Percentiles rank a stretch among this genome's conserved stretches.
Evolutionary conservation across 2,888 invertebrate genomes (phyloP).

Genomic region (Prosapia bicincta): DNA sequence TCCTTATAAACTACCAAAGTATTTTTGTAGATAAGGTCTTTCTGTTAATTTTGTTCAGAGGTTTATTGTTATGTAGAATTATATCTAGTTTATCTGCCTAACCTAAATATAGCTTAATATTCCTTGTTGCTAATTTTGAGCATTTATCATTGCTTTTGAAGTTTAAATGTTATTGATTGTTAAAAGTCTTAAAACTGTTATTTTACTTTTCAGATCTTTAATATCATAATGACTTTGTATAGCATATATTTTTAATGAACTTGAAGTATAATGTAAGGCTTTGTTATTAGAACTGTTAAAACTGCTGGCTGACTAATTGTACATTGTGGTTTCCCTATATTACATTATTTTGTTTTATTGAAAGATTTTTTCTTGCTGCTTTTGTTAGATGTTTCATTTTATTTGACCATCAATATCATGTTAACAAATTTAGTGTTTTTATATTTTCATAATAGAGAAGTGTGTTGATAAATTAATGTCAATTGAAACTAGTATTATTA

Average conservation of each 20-base stretch:
- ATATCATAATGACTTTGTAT: not conserved
- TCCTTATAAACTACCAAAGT: slow-evolving; percentile 13
- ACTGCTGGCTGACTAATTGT: not conserved
- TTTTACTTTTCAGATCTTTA: not conserved
- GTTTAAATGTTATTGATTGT: not conserved
- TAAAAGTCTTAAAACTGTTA: not conserved
- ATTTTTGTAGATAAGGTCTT: slow-evolving; percentile 23
- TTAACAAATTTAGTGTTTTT: not conserved
- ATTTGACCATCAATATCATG: not conserved
- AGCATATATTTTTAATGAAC: not conserved
- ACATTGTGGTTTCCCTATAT: not conserved
- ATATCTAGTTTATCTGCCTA: slow-evolving; percentile 5
- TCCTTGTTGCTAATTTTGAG: slow-evolving; percentile 10
- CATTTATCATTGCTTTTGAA: slow-evolving; percentile 15
- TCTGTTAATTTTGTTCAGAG: slow-evolving; percentile 18
- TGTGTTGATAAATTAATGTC: not conserved
- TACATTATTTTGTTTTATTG: not conserved
- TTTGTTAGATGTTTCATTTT: not conserved
- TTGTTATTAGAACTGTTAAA: not conserved
- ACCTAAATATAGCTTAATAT: slow-evolving; percentile 3
- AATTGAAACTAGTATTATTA: not conserved
- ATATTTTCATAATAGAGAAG: not conserved
- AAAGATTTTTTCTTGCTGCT: not conserved
- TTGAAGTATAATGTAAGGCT: not conserved
- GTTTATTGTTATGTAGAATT: slow-evolving; percentile 23